A percentile compares a stretch with the other conserved stretches of the same genome.
Evolutionary conservation across 2,113 vertebrate species (phyloP).

Genomic region (Cavia aperea): DNA sequence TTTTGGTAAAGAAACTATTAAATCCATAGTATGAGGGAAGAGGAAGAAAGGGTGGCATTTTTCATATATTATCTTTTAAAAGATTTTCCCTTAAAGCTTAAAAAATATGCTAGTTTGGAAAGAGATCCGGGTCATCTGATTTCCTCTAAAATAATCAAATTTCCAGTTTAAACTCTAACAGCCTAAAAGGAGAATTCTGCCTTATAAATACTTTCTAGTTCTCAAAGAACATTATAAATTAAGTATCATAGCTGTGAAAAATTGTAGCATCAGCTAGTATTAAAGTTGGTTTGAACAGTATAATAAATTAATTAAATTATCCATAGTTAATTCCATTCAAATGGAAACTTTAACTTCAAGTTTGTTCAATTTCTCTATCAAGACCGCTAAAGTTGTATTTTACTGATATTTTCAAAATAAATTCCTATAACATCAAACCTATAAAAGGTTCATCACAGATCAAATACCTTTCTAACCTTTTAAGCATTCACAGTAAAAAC

Average conservation of each 20-base stretch:
- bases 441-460: slow-evolving; percentile 80
- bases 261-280: slow-evolving; percentile 21
- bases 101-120: neutral
- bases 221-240: slow-evolving; percentile 32
- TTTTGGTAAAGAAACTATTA: neutral
- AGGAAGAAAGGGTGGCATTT: neutral
- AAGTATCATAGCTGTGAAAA: neutral
- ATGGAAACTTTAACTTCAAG: slow-evolving; percentile 37
- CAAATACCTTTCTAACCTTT: slow-evolving; percentile 81
- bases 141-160: neutral
- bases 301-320: slow-evolving; percentile 59
- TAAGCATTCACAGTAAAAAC: slow-evolving; percentile 83
- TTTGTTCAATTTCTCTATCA: slow-evolving; percentile 70
- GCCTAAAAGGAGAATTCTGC: neutral
- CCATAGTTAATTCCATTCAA: slow-evolving; percentile 1
- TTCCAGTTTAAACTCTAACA: neutral
- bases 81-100: neutral
- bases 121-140: neutral
- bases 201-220: neutral
- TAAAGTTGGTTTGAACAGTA: neutral
- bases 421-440: slow-evolving; percentile 76
- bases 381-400: slow-evolving; percentile 73
- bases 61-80: neutral
- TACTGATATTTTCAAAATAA: slow-evolving; percentile 78
- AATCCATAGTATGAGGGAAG: neutral